phyloP scores from a whole-genome alignment of 1,140 invertebrate species.

The Macrocentrus cingulum region DNA sequence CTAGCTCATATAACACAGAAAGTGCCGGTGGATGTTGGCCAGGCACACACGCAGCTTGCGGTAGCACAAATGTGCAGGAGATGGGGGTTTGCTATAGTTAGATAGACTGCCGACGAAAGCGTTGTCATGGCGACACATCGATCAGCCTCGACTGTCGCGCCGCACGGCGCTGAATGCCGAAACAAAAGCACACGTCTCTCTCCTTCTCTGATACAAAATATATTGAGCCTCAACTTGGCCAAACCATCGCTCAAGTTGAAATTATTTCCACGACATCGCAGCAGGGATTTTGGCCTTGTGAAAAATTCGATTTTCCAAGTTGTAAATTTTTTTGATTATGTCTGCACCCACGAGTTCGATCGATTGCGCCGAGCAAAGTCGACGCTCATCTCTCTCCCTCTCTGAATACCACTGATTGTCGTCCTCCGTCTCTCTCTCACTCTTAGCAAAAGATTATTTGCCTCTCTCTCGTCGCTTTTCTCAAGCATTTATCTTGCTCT shows the following conservation, averaged over 20 bases:
- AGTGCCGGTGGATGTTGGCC: constrained; percentile 25
- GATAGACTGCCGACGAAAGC: constrained; percentile 60
- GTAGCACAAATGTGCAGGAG: constrained; percentile 44
- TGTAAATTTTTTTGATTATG: no score
- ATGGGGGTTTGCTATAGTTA: constrained; percentile 52
- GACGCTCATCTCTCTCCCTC: constrained; percentile 34
- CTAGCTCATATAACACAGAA: no score
- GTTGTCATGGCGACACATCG: constrained; percentile 62
- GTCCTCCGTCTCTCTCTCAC: constrained; percentile 32
- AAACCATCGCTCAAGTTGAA: no score
- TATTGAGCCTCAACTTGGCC: not conserved
- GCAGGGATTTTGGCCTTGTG: no score
- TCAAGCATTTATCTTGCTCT: constrained; percentile 13
- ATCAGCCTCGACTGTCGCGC: constrained; percentile 54
- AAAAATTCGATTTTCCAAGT: no score
- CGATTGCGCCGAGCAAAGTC: constrained; percentile 2
- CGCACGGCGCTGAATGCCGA: constrained; percentile 34
- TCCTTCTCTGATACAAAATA: not conserved
- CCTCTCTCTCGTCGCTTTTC: constrained; percentile 16
- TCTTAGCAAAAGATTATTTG: not conserved
- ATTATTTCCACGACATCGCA: no score
- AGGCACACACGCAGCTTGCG: constrained; percentile 40
- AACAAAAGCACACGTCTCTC: constrained; percentile 15
- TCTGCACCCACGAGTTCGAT: constrained; percentile 9
- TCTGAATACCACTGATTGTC: constrained; percentile 57